A percentile compares a stretch with the other conserved stretches of the same genome.
phyloP scores from a whole-genome alignment of 1,140 invertebrate genomes.

The Agrilus planipennis region DNA sequence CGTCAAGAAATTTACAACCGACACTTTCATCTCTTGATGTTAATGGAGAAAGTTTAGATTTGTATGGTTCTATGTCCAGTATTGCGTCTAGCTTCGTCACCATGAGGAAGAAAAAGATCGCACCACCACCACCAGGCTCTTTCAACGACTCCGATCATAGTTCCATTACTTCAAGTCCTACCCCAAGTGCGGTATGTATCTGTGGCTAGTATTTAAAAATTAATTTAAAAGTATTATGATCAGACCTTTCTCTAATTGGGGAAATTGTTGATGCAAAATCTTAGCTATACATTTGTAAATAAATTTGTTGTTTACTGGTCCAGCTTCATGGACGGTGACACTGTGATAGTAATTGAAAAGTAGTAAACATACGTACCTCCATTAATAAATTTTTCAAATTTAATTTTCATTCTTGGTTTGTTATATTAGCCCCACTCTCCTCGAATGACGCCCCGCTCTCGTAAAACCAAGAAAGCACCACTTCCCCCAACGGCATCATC shows the following conservation, averaged over 20 bases:
- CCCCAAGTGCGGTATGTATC: slow-evolving; percentile 32
- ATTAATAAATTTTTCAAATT: too few relatives aligned
- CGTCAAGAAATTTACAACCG: slow-evolving; percentile 32
- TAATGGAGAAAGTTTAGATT: slow-evolving; percentile 16
- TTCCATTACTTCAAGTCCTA: slow-evolving; percentile 30
- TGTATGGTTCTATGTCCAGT: slow-evolving; percentile 29
- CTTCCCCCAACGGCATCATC: slow-evolving; percentile 36
- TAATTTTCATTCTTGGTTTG: too few relatives aligned
- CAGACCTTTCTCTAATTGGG: too few relatives aligned
- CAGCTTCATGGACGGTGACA: too few relatives aligned
- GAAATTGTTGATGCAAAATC: too few relatives aligned
- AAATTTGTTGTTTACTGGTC: too few relatives aligned
- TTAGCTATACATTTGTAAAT: too few relatives aligned
- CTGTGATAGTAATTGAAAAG: too few relatives aligned
- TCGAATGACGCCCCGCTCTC: slow-evolving; percentile 23
- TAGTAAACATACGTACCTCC: too few relatives aligned
- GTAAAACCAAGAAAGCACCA: slow-evolving; percentile 44
- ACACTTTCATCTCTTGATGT: slow-evolving; percentile 6
- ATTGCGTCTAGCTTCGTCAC: slow-evolving; percentile 33
- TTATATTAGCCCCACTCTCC: slow-evolving; percentile 33
- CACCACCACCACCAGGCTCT: slow-evolving; percentile 51
- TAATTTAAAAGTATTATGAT: too few relatives aligned
- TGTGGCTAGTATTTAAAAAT: neutral
- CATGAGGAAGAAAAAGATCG: slow-evolving; percentile 53
- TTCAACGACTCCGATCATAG: slow-evolving; percentile 17